A percentile compares a stretch with the other conserved stretches of the same genome.
Conservation (phyloP, 2,888 invertebrate species). For the Gastrophysa polygoni region DNA sequence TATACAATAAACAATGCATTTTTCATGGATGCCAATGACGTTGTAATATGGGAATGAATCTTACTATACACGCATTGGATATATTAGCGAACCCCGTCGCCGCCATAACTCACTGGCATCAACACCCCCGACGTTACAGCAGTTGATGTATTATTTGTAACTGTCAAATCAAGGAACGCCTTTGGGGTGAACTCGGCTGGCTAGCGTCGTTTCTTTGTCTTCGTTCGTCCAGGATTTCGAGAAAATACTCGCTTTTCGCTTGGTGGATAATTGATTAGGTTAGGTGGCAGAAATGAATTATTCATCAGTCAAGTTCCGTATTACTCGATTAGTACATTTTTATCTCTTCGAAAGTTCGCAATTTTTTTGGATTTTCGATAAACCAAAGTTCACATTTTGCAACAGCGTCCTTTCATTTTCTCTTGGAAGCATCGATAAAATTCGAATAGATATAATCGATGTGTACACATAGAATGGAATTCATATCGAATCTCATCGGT, state of each 20-base stretch:
- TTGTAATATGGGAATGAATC: background rate
- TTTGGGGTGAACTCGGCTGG: conserved; percentile 16
- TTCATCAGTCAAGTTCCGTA: background rate
- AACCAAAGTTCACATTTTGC: too few species aligned
- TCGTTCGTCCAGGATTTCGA: background rate
- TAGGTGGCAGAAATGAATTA: background rate
- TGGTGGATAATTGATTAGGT: conserved; percentile 4
- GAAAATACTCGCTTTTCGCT: background rate
- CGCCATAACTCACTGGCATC: conserved; percentile 22
- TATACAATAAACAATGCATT: too few species aligned
- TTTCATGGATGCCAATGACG: background rate
- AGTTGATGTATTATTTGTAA: conserved; percentile 31
- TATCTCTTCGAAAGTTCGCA: too few species aligned
- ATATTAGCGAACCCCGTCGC: background rate
- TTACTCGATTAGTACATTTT: too few species aligned
- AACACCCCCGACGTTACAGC: conserved; percentile 14
- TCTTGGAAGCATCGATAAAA: too few species aligned
- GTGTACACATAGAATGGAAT: too few species aligned
- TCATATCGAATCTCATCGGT: too few species aligned
- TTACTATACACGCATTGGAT: conserved; percentile 10
- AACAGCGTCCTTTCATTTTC: too few species aligned
- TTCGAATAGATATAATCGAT: too few species aligned
- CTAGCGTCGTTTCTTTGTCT: conserved; percentile 27
- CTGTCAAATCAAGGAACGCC: conserved; percentile 25
- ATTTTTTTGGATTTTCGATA: too few species aligned